A percentile compares a stretch with the other conserved stretches of the same genome.
Evolutionary conservation across 2,888 invertebrate species (phyloP).

Genomic region (Caenorhabditis afra): DNA sequence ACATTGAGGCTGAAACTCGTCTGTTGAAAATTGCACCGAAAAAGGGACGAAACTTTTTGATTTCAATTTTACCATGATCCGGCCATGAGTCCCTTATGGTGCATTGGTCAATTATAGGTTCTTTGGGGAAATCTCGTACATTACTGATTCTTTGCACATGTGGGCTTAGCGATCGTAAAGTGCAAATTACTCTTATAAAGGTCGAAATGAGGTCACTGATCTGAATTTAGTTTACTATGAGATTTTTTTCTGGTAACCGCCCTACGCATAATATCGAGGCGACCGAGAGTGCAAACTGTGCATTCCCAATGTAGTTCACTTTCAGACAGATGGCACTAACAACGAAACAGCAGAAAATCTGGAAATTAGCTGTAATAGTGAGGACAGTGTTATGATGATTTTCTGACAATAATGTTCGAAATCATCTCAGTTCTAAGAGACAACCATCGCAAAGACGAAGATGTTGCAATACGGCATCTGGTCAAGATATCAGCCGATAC

Average conservation of each 20-base stretch:
- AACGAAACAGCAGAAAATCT: conserved; percentile 50
- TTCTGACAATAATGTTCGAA: conserved; percentile 88
- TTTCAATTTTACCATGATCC: conserved; percentile 55
- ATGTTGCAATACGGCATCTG: conserved; percentile 64
- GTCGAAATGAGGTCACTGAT: conserved; percentile 48
- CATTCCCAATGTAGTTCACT: conserved; percentile 47
- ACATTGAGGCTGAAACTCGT: conserved; percentile 55
- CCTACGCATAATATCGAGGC: conserved; percentile 47
- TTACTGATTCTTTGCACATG: conserved; percentile 46
- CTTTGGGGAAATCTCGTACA: conserved; percentile 45
- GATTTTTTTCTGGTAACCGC: background rate
- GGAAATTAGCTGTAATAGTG: background rate
- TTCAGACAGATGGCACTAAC: conserved; percentile 48
- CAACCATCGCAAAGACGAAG: conserved; percentile 85
- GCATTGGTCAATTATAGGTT: conserved; percentile 27
- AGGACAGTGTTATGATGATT: background rate
- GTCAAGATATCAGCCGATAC: conserved; percentile 64
- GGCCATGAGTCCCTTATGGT: conserved; percentile 58
- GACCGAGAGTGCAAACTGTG: conserved; percentile 51
- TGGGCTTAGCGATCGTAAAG: conserved; percentile 25
- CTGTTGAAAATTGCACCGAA: background rate
- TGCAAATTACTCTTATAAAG: conserved; percentile 33
- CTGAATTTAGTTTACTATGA: conserved; percentile 4
- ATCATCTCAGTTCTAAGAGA: conserved; percentile 94
- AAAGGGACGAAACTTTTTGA: conserved; percentile 48